phyloP scores from a whole-genome alignment of 2,113 vertebrate genomes.

The Copsychus sechellarum region DNA sequence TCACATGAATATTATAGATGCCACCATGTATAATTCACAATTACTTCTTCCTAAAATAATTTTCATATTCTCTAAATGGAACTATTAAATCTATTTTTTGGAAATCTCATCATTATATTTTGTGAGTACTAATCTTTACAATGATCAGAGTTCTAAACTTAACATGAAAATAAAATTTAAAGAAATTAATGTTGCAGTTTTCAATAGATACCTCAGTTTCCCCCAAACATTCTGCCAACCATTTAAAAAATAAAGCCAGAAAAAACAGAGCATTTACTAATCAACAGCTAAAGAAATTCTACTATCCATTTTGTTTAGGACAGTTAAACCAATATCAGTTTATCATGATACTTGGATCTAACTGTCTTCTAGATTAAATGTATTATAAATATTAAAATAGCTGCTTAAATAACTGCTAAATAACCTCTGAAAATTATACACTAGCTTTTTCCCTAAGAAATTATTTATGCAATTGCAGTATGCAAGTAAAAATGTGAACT shows the following conservation, averaged over 20 bases:
- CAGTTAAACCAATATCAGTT: constrained; percentile 1
- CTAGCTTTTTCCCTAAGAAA: not conserved
- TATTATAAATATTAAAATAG: constrained; percentile 44
- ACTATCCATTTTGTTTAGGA: constrained; percentile 15
- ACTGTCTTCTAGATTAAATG: constrained; percentile 18
- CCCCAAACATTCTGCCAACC: not conserved
- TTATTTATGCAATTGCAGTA: constrained; percentile 13
- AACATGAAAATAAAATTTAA: constrained; percentile 30
- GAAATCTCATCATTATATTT: not conserved
- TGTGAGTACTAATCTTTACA: not conserved
- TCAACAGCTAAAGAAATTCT: constrained; percentile 16
- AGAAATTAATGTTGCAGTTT: not conserved
- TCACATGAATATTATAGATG: not conserved
- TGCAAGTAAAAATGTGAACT: not conserved
- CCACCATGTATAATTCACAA: not conserved
- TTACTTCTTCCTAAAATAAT: not conserved
- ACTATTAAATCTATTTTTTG: not conserved
- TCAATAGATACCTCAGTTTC: constrained; percentile 13
- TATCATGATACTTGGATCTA: constrained; percentile 14
- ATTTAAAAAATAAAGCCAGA: constrained; percentile 4
- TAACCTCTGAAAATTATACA: constrained; percentile 36
- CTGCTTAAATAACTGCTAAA: constrained; percentile 47
- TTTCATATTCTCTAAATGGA: not conserved
- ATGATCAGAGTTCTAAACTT: not conserved
- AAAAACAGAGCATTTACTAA: constrained; percentile 20